phyloP scores from a whole-genome alignment of 2,113 vertebrate species.

The Alectura lathami region DNA sequence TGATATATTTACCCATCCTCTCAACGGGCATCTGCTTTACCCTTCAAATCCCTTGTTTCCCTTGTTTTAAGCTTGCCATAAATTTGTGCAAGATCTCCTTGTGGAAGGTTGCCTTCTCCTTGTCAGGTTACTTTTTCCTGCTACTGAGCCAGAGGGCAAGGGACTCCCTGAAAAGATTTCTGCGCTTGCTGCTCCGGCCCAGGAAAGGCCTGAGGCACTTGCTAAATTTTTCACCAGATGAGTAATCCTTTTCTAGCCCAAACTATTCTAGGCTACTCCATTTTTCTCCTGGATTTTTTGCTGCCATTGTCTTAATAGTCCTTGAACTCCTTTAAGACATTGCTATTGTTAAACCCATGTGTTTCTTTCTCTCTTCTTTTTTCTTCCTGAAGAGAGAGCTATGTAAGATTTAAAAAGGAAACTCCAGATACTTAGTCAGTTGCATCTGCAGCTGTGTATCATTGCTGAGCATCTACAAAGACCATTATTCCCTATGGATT shows the following conservation, averaged over 20 bases:
- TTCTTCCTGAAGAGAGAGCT: not conserved
- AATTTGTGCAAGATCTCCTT: not conserved
- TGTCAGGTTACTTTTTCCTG: not conserved
- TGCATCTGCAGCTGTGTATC: not conserved
- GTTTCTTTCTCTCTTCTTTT: not conserved
- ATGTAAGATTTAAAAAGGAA: not conserved
- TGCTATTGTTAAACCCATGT: not conserved
- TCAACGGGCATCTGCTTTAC: not conserved
- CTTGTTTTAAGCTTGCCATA: not conserved
- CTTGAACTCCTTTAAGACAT: conserved; percentile 27
- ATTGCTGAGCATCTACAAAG: not conserved
- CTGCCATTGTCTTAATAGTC: not conserved
- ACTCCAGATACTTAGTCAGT: not conserved
- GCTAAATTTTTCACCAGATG: not conserved
- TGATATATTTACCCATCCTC: not conserved
- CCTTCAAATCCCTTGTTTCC: not conserved
- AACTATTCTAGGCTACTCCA: not conserved
- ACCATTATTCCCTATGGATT: not conserved
- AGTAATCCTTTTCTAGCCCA: not conserved
- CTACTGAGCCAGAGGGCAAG: not conserved
- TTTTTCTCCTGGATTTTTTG: conserved; percentile 38
- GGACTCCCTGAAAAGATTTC: not conserved
- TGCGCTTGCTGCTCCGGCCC: not conserved
- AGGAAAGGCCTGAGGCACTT: not conserved
- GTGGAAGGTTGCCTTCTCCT: not conserved